Evolutionary conservation across 2,797 vertebrate genomes (phyloP).

Genomic region (Semotilus atromaculatus): DNA sequence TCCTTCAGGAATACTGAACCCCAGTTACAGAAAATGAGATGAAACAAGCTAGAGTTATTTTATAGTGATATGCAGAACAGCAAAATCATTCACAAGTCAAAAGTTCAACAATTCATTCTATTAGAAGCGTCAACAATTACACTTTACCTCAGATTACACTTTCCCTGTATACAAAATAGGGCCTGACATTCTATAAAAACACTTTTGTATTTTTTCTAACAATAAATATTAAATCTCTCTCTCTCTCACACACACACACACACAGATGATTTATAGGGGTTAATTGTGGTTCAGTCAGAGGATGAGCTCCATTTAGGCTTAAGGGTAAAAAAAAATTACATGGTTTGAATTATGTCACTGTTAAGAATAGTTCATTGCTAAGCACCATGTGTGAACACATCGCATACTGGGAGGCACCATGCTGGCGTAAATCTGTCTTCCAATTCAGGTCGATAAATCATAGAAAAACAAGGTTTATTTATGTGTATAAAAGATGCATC

Average conservation of each 20-base stretch:
- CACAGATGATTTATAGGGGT: background rate
- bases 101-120: background rate
- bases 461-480: conserved; percentile 30
- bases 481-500: conserved; percentile 16
- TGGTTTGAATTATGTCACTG: conserved; percentile 20
- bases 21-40: background rate
- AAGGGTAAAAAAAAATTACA: conserved; percentile 32
- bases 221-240: background rate
- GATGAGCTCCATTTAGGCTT: conserved; percentile 33
- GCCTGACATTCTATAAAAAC: too few species aligned
- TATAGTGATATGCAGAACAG: background rate
- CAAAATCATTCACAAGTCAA: background rate
- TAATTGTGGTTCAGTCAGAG: conserved; percentile 13
- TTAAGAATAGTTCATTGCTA: conserved; percentile 47
- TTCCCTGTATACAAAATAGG: background rate
- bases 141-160: too few species aligned
- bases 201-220: background rate
- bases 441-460: conserved; percentile 5
- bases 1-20: background rate
- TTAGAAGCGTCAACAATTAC: background rate
- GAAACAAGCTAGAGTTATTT: background rate
- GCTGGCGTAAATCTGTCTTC: conserved; percentile 1
- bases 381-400: conserved; percentile 35
- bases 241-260: background rate
- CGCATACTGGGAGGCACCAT: conserved; percentile 1